These are phyloP conservation scores for Lepidotrigona ventralis DNA, from an alignment of 1,140 invertebrate species.

Conservation along the genomic window DNA sequence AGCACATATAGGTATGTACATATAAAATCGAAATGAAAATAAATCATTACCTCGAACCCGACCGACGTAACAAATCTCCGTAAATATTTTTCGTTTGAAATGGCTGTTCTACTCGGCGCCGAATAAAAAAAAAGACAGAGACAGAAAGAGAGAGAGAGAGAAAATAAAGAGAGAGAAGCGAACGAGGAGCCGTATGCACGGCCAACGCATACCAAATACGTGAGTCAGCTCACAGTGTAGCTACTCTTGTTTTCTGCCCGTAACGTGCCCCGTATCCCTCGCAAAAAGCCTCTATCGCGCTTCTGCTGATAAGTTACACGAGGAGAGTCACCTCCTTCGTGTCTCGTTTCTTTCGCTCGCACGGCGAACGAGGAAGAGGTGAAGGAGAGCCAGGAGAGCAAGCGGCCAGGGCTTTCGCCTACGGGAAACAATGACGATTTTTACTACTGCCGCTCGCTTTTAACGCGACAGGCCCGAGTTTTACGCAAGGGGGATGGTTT, in stretches of 20 bases:
- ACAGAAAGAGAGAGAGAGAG: neutral
- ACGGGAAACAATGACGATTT: neutral
- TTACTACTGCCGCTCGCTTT: neutral
- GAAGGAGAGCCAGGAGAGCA: too few relatives aligned
- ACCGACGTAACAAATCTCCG: too few relatives aligned
- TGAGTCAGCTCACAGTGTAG: conserved; percentile 27
- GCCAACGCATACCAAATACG: conserved; percentile 19
- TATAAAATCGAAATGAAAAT: too few relatives aligned
- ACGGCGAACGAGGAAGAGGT: too few relatives aligned
- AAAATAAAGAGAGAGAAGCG: neutral
- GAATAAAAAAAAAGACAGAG: too few relatives aligned
- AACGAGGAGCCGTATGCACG: neutral
- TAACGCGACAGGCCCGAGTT: neutral
- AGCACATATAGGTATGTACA: too few relatives aligned
- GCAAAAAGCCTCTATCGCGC: conserved; percentile 7
- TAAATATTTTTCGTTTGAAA: too few relatives aligned
- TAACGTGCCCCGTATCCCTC: neutral
- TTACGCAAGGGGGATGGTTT: neutral
- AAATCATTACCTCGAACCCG: too few relatives aligned
- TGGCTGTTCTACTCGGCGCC: too few relatives aligned
- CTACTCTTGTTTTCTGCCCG: conserved; percentile 19
- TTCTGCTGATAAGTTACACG: conserved; percentile 5
- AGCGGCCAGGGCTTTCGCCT: neutral
- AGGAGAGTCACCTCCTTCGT: neutral
- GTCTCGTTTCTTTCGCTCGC: neutral